Conservation (phyloP, 2,113 vertebrate genomes). For the Mormyrus iriodes region DNA sequence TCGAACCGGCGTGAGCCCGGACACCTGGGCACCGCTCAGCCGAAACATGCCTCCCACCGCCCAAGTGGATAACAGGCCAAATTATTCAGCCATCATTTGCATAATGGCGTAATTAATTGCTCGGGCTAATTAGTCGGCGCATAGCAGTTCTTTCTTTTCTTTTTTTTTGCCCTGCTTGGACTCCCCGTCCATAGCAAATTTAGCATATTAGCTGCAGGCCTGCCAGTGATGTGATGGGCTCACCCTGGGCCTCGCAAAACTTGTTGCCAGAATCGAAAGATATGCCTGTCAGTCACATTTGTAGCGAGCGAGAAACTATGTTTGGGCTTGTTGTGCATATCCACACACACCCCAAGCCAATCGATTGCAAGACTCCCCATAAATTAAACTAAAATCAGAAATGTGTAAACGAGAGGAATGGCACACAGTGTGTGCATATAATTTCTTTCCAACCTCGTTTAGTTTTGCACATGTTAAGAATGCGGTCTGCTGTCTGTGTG, state of each 20-base stretch:
- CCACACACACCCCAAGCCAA: not conserved
- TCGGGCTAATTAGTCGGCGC: conserved; percentile 93
- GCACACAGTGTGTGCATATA: not conserved
- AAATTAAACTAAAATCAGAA: not conserved
- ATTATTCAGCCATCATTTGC: conserved; percentile 95
- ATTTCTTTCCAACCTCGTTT: not conserved
- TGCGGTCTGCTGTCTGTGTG: not conserved
- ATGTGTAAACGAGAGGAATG: not conserved
- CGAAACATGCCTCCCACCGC: conserved; percentile 72
- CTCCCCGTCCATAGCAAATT: not conserved
- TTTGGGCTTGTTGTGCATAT: not conserved
- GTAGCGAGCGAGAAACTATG: conserved; percentile 36
- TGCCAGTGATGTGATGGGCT: conserved; percentile 64
- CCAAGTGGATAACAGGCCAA: conserved; percentile 76
- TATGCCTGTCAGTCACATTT: conserved; percentile 44
- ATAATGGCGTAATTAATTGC: conserved; percentile 97
- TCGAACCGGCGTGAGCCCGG: conserved; percentile 60
- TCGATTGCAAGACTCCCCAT: not conserved
- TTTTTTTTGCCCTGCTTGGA: not conserved
- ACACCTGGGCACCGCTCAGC: conserved; percentile 49
- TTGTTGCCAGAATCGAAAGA: conserved; percentile 62
- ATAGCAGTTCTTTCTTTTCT: conserved; percentile 60
- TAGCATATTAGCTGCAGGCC: not conserved
- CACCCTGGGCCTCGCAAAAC: conserved; percentile 53
- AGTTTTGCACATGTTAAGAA: not conserved